Evolutionary conservation across 1,140 invertebrate genomes (phyloP), one percentile per base, ranked within the genome.

Genomic region (Riptortus pedestris): DNA sequence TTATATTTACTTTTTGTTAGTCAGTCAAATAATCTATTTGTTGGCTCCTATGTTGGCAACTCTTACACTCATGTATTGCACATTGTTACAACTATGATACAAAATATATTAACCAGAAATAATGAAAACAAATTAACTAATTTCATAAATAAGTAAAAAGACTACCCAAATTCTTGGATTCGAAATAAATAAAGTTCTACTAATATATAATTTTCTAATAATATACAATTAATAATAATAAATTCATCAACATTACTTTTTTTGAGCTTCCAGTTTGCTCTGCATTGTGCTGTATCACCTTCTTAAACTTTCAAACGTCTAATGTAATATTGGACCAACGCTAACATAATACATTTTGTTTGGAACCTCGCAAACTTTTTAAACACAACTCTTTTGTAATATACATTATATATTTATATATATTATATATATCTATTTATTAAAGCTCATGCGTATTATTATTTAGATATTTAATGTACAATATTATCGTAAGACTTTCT

Each of bases 401-500:
- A 51, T 51, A 60, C 29, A 60, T 60, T 61, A 65, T 65, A 58
- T 65, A 61, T 52, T 52, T 61, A 61, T 61, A 60, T 29, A 57
- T 57, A 22, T 57, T 24, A n/a, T n/a, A n/a, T 59, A 59, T 59
- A 59, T 59, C 28, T 65, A 59, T 65, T 60, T 60, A 65, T 65
- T 65, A 65, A 65, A 65, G 64, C 64, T 65, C 64, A 65, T 65
- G 64, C 64, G 64, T 65, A 57, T 31, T 58, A 64, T 57, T 31
- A 57, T 64, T 58, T 58, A 29, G 51, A 63, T 63, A 52, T 63
- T 24, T 28, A 63, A 63, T 63, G 28, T 63, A 63, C 47, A 63
- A 18, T 63, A 51, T 52, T 14, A 38, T 7, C 31, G 14, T 38
- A 9, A 55, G 51, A 55, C 51, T 55, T 26, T 55, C 51, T 26